A percentile compares a stretch with the other conserved stretches of the same genome.
Evolutionary conservation across 2,888 invertebrate genomes (phyloP).

Genomic region (Baronia brevicornis): DNA sequence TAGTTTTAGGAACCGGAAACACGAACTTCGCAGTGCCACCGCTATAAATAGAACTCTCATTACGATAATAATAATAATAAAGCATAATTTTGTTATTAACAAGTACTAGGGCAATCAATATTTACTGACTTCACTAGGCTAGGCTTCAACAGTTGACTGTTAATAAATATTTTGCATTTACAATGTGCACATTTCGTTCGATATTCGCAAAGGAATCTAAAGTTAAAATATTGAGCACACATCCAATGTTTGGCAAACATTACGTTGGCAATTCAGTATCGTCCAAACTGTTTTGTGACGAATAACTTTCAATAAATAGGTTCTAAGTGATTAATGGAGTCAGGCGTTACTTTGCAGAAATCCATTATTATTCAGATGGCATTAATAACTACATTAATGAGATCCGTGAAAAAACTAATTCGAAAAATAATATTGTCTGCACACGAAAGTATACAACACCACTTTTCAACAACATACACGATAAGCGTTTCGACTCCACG

Average conservation of each 20-base stretch:
- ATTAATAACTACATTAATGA: too few relatives aligned
- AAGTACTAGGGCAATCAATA: slow-evolving; percentile 64
- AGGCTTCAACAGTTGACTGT: slow-evolving; percentile 46
- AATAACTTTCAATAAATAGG: slow-evolving; percentile 17
- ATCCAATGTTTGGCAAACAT: slow-evolving; percentile 50
- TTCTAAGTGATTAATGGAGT: too few relatives aligned
- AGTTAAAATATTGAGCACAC: slow-evolving; percentile 51
- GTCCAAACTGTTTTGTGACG: slow-evolving; percentile 53
- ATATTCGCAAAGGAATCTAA: slow-evolving; percentile 31
- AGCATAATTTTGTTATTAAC: slow-evolving; percentile 65
- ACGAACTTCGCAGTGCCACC: slow-evolving; percentile 41
- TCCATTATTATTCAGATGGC: too few relatives aligned
- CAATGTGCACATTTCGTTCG: slow-evolving; percentile 60
- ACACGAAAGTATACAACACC: too few relatives aligned
- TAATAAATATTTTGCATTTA: slow-evolving; percentile 47
- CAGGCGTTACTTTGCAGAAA: too few relatives aligned
- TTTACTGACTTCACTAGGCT: slow-evolving; percentile 54
- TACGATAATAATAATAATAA: slow-evolving; percentile 42
- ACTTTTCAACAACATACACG: too few relatives aligned
- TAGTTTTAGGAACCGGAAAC: slow-evolving; percentile 50
- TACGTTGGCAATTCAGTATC: slow-evolving; percentile 12
- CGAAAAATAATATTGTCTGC: too few relatives aligned
- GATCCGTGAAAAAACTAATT: too few relatives aligned
- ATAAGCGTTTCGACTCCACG: too few relatives aligned
- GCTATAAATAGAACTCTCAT: slow-evolving; percentile 62